phyloP scores from a whole-genome alignment of 2,797 vertebrate species.

The Strix occidentalis region DNA sequence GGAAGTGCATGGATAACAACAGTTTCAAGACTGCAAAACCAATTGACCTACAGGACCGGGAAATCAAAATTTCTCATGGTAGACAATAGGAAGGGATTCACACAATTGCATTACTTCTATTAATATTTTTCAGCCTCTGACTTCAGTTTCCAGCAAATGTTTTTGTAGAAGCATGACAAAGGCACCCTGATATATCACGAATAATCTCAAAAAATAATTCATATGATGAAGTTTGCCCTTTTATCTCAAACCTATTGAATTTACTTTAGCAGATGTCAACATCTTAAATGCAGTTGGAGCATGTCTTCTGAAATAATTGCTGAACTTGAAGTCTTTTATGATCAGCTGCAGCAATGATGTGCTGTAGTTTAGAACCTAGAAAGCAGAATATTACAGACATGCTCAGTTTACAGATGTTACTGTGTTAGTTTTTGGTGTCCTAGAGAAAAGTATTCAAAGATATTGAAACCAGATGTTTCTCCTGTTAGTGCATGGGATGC shows the following conservation, averaged over 20 bases:
- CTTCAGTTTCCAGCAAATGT: not conserved
- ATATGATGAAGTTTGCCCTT: not conserved
- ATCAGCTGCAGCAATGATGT: not conserved
- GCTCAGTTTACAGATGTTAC: not conserved
- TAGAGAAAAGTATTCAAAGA: not conserved
- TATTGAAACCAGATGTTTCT: slow-evolving; percentile 23
- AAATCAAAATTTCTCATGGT: not conserved
- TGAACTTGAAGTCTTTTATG: not conserved
- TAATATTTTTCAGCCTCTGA: not conserved
- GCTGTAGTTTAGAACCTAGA: not conserved
- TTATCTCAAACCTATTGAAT: not conserved
- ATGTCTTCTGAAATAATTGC: not conserved
- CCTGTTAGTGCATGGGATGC: not conserved
- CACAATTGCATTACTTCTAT: not conserved
- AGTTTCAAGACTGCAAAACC: not conserved
- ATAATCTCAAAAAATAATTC: not conserved
- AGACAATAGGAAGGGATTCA: not conserved
- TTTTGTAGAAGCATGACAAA: not conserved
- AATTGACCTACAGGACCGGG: not conserved
- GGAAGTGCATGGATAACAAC: not conserved
- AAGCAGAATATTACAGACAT: not conserved
- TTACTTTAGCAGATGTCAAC: not conserved
- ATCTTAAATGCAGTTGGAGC: not conserved
- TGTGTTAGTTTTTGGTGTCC: not conserved
- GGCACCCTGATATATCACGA: not conserved